Percentiles rank a stretch among this genome's conserved stretches.
Evolutionary conservation across 2,888 invertebrate species (phyloP).

Genomic region (Leptopilina myrica): DNA sequence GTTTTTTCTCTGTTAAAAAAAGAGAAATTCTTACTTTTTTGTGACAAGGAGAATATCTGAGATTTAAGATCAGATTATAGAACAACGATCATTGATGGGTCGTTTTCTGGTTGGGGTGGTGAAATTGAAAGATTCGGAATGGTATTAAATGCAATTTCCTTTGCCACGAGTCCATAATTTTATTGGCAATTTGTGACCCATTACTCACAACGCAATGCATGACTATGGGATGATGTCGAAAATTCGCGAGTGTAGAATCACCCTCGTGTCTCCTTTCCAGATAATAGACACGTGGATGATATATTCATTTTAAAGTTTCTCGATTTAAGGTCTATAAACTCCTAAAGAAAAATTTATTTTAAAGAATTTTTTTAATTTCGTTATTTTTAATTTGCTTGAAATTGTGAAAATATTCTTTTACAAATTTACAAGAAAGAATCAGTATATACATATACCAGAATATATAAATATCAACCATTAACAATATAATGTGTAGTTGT

Average conservation of each 20-base stretch:
- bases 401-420: slow-evolving; percentile 63
- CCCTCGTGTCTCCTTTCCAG: slow-evolving; percentile 34
- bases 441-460: no score
- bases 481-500: no score
- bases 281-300: slow-evolving; percentile 26
- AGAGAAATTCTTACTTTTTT: not conserved
- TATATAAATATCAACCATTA: no score
- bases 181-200: slow-evolving; percentile 73
- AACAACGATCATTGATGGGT: slow-evolving; percentile 40
- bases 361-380: no score
- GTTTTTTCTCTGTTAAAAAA: no score
- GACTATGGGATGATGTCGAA: slow-evolving; percentile 29
- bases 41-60: slow-evolving; percentile 10
- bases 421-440: slow-evolving; percentile 62
- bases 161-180: slow-evolving; percentile 71
- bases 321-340: slow-evolving; percentile 58
- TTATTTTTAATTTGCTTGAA: no score
- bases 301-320: slow-evolving; percentile 49
- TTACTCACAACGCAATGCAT: slow-evolving; percentile 58
- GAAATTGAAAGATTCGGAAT: slow-evolving; percentile 73
- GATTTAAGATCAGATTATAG: slow-evolving; percentile 50
- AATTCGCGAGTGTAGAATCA: slow-evolving; percentile 36
- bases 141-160: slow-evolving; percentile 74
- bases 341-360: no score
- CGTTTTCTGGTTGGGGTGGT: slow-evolving; percentile 59